Base-by-base conservation (phyloP, 2,113 vertebrate species). In the Sterrhoptilus dennistouni region DNA sequence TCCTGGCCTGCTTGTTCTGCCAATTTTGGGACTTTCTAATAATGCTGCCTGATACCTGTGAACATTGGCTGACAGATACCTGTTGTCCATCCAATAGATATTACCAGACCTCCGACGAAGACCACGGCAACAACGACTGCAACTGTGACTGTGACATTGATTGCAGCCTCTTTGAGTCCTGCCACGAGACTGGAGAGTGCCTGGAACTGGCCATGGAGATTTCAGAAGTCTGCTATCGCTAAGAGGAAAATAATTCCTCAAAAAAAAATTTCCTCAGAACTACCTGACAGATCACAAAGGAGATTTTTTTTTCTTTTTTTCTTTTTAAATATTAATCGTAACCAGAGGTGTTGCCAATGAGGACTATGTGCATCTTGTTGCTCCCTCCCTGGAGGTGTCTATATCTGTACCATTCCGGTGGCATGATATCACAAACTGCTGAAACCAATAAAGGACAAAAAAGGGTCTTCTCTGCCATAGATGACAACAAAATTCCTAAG, bases 191-290 rank as follows among this genome's bases (percentile, higher is more conserved):
- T 22, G 96, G 98, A 4, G 98, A 98, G 69, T 98, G 98, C 72
- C 94, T 98, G 89, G 98, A 98, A 81, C 96, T 98, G 21, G 98
- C 98, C 84, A 98, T 98, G 98, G 98, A 98, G 96, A 98, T 98
- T 56, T 98, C 98, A 1, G 98, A 98, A 97, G 97, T 98, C 86
- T 98, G 98, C 76, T 98, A 98, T 42, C 98, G 97, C 38, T 98
- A 96, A 93, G 5, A 23, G 42, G 27, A 69, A 23, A 87, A 75
- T 19, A 47, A 64, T 10, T 9, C 38, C 38, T 38, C 38, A 38
- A 38, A 56, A 52, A 36, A 56, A 7, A 6, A 45, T 81, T 49
- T 28, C 14, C 4, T 69, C n/a, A 28, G 64, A 93, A 78, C 85
- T 63, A 35, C 77, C 70, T 28, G 71, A 36, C 52, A 85, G 49